Percentiles rank a stretch among this genome's conserved stretches.
phyloP scores from a whole-genome alignment of 1,140 invertebrate genomes.

The Lutraria rhynchaena region DNA sequence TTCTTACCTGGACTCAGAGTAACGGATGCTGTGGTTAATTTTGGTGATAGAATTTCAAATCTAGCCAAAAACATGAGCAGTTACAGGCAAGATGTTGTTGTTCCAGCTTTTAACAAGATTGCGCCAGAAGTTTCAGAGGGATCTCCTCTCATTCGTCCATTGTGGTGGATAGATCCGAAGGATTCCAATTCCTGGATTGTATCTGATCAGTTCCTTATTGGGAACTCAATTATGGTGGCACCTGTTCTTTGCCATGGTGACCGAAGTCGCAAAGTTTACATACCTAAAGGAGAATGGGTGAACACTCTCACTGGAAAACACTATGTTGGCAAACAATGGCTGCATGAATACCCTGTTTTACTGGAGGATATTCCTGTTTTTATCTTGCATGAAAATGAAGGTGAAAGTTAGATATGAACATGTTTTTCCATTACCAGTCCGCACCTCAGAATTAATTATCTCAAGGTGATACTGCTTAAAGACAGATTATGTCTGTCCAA shows the following conservation, averaged over 20 bases:
- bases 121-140: slow-evolving; percentile 87
- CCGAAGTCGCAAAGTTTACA: slow-evolving; percentile 87
- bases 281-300: slow-evolving; percentile 61
- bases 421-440: not conserved
- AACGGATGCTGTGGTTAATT: slow-evolving; percentile 86
- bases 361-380: slow-evolving; percentile 48
- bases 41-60: slow-evolving; percentile 88
- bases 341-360: slow-evolving; percentile 34
- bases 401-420: not conserved
- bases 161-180: slow-evolving; percentile 94
- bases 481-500: too few relatives aligned
- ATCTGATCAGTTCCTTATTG: slow-evolving; percentile 91
- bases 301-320: slow-evolving; percentile 4
- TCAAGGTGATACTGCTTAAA: too few relatives aligned
- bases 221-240: slow-evolving; percentile 90
- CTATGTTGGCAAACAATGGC: slow-evolving; percentile 30
- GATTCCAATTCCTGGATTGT: slow-evolving; percentile 89
- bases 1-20: slow-evolving; percentile 87
- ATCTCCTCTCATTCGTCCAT: slow-evolving; percentile 86
- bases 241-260: slow-evolving; percentile 88
- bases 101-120: slow-evolving; percentile 83
- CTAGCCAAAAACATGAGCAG: slow-evolving; percentile 66
- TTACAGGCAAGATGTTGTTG: slow-evolving; percentile 63
- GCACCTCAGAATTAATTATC: too few relatives aligned
- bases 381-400: not conserved